Evolutionary conservation across 2,797 vertebrate species (phyloP).

Genomic region (Rhabdophis nuchalis): DNA sequence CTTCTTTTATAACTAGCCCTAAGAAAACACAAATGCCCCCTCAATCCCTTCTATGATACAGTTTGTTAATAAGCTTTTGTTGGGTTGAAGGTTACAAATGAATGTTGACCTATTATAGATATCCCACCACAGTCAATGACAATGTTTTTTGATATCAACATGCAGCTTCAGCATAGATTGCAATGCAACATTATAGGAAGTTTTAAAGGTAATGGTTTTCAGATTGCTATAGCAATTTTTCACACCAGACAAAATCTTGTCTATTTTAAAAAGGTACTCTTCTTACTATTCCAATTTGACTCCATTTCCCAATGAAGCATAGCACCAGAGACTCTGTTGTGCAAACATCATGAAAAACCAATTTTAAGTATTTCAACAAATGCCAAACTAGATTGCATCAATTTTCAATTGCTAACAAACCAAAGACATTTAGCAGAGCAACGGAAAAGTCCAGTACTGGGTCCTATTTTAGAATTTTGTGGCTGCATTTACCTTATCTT

Average conservation of each 20-base stretch:
- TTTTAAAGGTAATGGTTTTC: background rate
- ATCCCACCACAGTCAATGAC: background rate
- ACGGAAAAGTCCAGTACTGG: background rate
- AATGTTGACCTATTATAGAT: background rate
- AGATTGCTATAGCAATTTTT: background rate
- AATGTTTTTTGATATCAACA: background rate
- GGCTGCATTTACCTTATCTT: slow-evolving; percentile 26
- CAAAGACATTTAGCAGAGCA: background rate
- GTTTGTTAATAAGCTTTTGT: background rate
- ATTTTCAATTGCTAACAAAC: slow-evolving; percentile 12
- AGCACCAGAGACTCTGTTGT: background rate
- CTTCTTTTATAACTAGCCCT: background rate
- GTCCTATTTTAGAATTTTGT: background rate
- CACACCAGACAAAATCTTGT: background rate
- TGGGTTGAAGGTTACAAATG: background rate
- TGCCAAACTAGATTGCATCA: background rate
- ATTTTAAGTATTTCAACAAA: slow-evolving; percentile 31
- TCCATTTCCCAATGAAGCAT: background rate
- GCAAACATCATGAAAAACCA: background rate
- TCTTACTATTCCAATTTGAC: background rate
- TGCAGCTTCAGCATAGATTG: background rate
- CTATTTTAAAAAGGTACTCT: background rate
- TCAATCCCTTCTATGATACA: background rate
- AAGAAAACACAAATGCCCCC: background rate
- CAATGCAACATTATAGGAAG: background rate